Base-by-base conservation (phyloP, 2,113 vertebrate genomes). In the Esox niger region DNA sequence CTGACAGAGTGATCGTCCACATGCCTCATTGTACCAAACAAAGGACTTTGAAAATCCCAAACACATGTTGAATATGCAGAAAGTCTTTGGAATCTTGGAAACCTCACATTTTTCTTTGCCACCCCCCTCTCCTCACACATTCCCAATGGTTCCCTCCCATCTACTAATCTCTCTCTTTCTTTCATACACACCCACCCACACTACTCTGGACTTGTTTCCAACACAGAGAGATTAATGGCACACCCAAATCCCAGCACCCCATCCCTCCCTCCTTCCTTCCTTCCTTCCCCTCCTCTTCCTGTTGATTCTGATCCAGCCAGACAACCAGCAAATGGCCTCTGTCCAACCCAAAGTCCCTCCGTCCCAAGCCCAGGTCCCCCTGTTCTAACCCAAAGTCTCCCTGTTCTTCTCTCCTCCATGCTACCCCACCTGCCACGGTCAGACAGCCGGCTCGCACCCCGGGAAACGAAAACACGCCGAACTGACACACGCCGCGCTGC, bases 401-500 rank as follows among this genome's bases (percentile, higher is more conserved):
- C 81, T 72, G 46, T 25, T 62, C 70, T 68, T 57, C 17, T 63
- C 17, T 62, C 59, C 65, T 68, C 64, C 65, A 6, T 3, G 65
- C 60, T 61, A 55, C 76, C 47, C 61, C 4, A 3, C 62, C 58
- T 61, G 57, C 76, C 90, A 91, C 87, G 90, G 72, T 70, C 85
- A 78, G 87, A 91, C 90, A 91, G 90, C 90, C 91, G 90, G 86
- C 85, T 80, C 68, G 58, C 75, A 87, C 82, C 82, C 84, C 76
- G 81, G 83, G 77, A 85, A 89, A 89, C 82, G 84, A 90, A 88
- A 90, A 90, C 88, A 62, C 80, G 79, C 3, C 10, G 35, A 38
- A 13, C 81, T 77, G 76, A 80, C 72, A 74, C 76, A 27, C 35
- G 46, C 55, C 3, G 2, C 13, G 35, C 11, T 38, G 11, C 35